Conservation (phyloP, 2,888 invertebrate species). For the Latheticus oryzae region DNA sequence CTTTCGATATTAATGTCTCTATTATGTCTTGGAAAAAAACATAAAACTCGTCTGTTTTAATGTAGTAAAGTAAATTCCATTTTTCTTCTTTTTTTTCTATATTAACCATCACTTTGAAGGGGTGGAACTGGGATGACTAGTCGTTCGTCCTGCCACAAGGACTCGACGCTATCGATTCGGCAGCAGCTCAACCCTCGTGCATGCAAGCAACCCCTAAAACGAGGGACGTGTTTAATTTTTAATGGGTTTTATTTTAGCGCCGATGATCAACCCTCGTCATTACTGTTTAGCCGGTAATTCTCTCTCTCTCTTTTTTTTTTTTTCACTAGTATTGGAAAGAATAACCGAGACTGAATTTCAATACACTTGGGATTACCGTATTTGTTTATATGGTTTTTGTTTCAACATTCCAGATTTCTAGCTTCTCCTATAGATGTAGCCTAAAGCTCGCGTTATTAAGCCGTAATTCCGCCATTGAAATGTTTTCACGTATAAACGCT, state of each 20-base stretch:
- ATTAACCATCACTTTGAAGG: background rate
- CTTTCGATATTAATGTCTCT: slow-evolving; percentile 19
- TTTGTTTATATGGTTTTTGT: no score
- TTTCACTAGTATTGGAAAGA: no score
- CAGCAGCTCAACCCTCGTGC: slow-evolving; percentile 43
- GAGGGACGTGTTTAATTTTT: slow-evolving; percentile 48
- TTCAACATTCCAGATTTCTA: no score
- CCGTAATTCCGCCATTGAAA: slow-evolving; percentile 31
- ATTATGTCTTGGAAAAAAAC: slow-evolving; percentile 19
- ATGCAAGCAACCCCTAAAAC: slow-evolving; percentile 43
- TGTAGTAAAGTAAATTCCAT: no score
- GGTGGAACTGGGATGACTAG: slow-evolving; percentile 21
- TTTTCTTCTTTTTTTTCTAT: no score
- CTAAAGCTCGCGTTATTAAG: slow-evolving; percentile 15
- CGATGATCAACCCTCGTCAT: slow-evolving; percentile 42
- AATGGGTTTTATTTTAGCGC: slow-evolving; percentile 47
- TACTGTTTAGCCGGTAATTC: slow-evolving; percentile 2
- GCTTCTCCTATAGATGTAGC: background rate
- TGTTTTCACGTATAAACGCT: slow-evolving; percentile 35
- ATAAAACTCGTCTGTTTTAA: no score
- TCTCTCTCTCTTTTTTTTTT: no score
- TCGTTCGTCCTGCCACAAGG: slow-evolving; percentile 31
- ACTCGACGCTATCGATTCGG: slow-evolving; percentile 44
- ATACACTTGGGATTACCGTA: no score
- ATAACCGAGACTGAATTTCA: no score